A percentile compares a stretch with the other conserved stretches of the same genome.
These are phyloP conservation scores for Molanna angustata DNA, from an alignment of 2,888 invertebrate genomes.

Conservation along the genomic window DNA sequence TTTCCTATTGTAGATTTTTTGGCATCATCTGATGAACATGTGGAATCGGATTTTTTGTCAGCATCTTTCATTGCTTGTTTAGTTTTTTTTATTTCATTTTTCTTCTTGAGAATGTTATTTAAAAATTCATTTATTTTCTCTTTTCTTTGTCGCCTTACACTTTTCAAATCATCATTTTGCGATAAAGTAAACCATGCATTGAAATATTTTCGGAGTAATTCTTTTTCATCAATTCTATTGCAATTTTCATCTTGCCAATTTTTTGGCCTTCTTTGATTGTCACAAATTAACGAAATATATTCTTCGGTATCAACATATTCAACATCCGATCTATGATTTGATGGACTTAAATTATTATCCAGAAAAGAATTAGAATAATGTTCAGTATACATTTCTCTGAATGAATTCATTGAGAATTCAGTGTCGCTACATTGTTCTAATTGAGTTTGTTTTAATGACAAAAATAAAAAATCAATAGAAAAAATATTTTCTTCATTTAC, in stretches of 20 bases:
- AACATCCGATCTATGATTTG: too few species aligned
- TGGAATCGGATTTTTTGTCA: slow-evolving; percentile 5
- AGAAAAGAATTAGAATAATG: too few species aligned
- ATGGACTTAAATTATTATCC: too few species aligned
- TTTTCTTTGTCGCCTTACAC: slow-evolving; percentile 8
- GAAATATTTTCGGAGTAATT: slow-evolving; percentile 23
- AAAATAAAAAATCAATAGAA: neutral
- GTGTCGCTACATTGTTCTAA: neutral
- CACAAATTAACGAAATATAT: slow-evolving; percentile 1
- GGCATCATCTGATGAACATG: slow-evolving; percentile 4
- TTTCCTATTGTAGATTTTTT: neutral
- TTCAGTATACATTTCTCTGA: too few species aligned
- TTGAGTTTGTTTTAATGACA: neutral
- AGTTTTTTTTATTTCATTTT: slow-evolving; percentile 19
- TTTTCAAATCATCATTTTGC: slow-evolving; percentile 7
- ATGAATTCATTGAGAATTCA: too few species aligned
- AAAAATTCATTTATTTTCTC: slow-evolving; percentile 27
- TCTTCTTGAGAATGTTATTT: slow-evolving; percentile 21
- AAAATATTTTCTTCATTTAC: neutral
- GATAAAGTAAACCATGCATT: slow-evolving; percentile 17
- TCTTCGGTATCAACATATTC: neutral
- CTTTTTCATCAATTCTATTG: neutral
- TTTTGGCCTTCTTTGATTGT: slow-evolving; percentile 5
- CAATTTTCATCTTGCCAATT: neutral
- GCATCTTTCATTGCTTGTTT: neutral